These are phyloP conservation scores for Thamnaconus septentrionalis DNA, from an alignment of 2,113 vertebrate species.

Conservation along the genomic window DNA sequence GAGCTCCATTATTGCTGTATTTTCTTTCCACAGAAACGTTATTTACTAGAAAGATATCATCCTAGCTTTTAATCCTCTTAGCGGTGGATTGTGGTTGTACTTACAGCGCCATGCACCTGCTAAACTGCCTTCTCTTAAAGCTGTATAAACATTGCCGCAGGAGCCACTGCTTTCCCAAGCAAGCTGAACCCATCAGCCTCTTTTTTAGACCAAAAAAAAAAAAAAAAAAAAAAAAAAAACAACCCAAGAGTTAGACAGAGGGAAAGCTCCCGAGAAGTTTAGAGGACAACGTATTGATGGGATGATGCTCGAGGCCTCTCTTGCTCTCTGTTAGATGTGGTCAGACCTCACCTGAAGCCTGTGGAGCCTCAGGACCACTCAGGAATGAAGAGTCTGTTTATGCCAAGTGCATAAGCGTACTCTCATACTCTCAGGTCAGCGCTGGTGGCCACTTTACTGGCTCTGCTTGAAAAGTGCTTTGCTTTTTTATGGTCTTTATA, in stretches of 20 bases:
- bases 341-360: conserved; percentile 54
- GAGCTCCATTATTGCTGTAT: conserved; percentile 75
- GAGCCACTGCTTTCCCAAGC: conserved; percentile 52
- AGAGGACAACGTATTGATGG: conserved; percentile 62
- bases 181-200: conserved; percentile 61
- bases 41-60: conserved; percentile 83
- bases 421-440: conserved; percentile 36
- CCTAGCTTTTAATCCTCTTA: conserved; percentile 83
- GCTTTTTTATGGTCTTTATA: too few relatives aligned
- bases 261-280: conserved; percentile 61
- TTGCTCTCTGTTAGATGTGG: conserved; percentile 31
- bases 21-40: conserved; percentile 76
- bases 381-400: conserved; percentile 45
- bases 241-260: conserved; percentile 37
- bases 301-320: conserved; percentile 33
- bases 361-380: conserved; percentile 30
- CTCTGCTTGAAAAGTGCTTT: too few relatives aligned
- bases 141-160: conserved; percentile 77
- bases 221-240: neutral
- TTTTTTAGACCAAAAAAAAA: neutral
- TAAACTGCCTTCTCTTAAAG: conserved; percentile 80
- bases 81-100: conserved; percentile 80
- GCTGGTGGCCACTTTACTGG: conserved; percentile 19
- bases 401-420: conserved; percentile 30
- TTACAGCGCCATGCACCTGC: conserved; percentile 81